Percentiles rank a stretch among this genome's conserved stretches.
phyloP scores from a whole-genome alignment of 2,888 invertebrate genomes.

The Hemicrepidius hirtus region DNA sequence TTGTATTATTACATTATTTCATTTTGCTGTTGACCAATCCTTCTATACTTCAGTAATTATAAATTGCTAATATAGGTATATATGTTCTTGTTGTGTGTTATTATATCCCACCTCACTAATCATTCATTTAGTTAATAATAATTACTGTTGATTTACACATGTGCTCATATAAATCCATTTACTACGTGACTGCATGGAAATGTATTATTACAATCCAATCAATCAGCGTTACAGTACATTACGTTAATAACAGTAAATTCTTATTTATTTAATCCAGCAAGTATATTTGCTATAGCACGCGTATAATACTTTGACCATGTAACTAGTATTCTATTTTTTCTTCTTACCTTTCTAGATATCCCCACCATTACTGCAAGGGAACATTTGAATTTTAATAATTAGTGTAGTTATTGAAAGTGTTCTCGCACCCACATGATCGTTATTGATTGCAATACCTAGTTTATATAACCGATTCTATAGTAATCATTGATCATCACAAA shows the following conservation, averaged over 20 bases:
- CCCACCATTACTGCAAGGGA: too few relatives aligned
- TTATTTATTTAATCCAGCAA: slow-evolving; percentile 38
- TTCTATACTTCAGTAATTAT: slow-evolving; percentile 12
- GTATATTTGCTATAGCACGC: slow-evolving; percentile 14
- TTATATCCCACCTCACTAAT: slow-evolving; percentile 27
- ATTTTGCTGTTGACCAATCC: not conserved
- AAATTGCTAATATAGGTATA: not conserved
- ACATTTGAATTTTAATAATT: too few relatives aligned
- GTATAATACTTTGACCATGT: not conserved
- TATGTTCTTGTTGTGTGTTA: not conserved
- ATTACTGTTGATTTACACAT: slow-evolving; percentile 59
- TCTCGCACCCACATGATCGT: too few relatives aligned
- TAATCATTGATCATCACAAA: too few relatives aligned
- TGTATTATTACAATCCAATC: slow-evolving; percentile 60
- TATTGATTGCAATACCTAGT: too few relatives aligned
- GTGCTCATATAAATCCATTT: slow-evolving; percentile 56
- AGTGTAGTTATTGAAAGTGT: too few relatives aligned
- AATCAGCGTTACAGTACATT: slow-evolving; percentile 51
- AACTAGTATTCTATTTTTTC: not conserved
- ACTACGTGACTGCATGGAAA: slow-evolving; percentile 48
- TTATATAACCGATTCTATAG: too few relatives aligned
- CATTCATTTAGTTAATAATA: slow-evolving; percentile 57
- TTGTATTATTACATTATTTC: not conserved
- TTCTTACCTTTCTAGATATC: not conserved
- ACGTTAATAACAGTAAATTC: slow-evolving; percentile 42